Conservation (phyloP, 2,113 vertebrate species). For the Ameiurus melas region DNA sequence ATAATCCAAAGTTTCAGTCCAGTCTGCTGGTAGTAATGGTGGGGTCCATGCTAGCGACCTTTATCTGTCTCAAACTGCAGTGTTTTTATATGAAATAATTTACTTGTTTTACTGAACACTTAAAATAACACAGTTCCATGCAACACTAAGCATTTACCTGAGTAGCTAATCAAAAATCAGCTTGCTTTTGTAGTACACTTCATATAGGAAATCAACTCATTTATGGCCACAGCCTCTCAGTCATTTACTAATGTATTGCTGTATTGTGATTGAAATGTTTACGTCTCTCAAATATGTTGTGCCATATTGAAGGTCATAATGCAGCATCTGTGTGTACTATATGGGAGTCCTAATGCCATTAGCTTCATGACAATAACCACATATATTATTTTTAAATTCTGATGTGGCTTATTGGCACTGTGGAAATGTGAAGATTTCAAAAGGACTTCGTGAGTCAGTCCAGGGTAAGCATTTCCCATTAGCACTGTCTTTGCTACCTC, state of each 20-base stretch:
- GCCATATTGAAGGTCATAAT: not conserved
- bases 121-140: not conserved
- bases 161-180: not conserved
- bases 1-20: not conserved
- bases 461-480: conserved; percentile 25
- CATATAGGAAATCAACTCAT: not conserved
- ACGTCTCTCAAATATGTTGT: not conserved
- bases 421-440: conserved; percentile 9
- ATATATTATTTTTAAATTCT: not conserved
- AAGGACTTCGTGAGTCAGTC: not conserved
- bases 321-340: not conserved
- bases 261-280: not conserved
- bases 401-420: no score
- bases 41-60: not conserved
- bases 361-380: not conserved
- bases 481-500: not conserved
- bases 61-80: not conserved
- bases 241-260: not conserved
- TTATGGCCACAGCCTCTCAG: not conserved
- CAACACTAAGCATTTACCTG: not conserved
- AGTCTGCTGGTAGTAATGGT: not conserved
- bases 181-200: not conserved
- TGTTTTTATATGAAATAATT: not conserved
- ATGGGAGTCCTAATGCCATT: not conserved
- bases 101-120: not conserved